These are phyloP conservation scores for Neomonachus schauinslandi DNA, from an alignment of 2,113 vertebrate genomes.

Conservation along the genomic window DNA sequence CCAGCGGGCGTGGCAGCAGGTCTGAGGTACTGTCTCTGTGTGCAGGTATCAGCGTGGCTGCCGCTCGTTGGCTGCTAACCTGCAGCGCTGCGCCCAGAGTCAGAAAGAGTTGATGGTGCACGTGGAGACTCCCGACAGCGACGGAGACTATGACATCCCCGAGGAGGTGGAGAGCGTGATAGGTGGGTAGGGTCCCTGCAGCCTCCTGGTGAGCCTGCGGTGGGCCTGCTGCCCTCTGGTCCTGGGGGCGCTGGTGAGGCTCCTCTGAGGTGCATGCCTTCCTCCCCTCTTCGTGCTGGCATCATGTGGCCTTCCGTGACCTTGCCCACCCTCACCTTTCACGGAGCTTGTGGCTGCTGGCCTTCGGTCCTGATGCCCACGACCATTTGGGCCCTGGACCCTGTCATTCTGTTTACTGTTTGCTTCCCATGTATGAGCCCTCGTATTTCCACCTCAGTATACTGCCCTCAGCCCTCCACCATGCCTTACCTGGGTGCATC, in stretches of 20 bases:
- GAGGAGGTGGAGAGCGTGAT: conserved; percentile 95
- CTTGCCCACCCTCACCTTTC: not conserved
- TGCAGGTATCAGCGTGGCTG: conserved; percentile 95
- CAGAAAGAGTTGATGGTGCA: conserved; percentile 2
- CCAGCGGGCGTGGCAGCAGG: fast-evolving
- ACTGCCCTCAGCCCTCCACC: not conserved
- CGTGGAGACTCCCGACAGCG: conserved; percentile 48
- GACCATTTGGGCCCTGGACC: not conserved
- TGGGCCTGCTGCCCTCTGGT: not conserved
- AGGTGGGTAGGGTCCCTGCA: conserved; percentile 85
- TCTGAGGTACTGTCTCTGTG: not conserved
- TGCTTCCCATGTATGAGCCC: not conserved
- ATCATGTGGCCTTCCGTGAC: not conserved
- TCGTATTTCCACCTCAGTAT: not conserved
- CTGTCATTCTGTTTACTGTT: not conserved
- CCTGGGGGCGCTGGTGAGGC: not conserved
- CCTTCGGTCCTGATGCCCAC: not conserved
- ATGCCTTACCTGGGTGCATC: not conserved
- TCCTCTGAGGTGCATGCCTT: not conserved
- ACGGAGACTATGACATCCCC: conserved; percentile 94
- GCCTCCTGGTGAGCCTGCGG: no score
- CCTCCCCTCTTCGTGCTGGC: no score
- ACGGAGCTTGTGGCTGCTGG: not conserved
- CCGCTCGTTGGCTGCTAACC: conserved; percentile 92
- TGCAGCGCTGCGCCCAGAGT: conserved; percentile 82